Evolutionary conservation across 92 coral and sea anemone species (phyloP), one percentile per base, ranked within the genome.

Genomic region (Umimayanthus chanpuru): DNA sequence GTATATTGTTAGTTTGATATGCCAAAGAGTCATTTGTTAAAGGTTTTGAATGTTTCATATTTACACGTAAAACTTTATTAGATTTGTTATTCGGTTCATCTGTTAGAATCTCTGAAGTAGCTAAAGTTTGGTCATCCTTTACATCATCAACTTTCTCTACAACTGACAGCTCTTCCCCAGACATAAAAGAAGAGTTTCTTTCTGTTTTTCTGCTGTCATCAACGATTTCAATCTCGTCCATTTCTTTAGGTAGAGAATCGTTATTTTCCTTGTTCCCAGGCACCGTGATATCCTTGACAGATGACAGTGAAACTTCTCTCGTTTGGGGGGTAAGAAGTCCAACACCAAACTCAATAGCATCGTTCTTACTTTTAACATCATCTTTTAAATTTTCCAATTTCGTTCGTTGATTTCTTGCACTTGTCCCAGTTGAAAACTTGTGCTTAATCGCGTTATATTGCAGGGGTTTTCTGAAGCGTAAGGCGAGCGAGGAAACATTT

Each of bases 91-190:
- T 47, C 70, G n/a, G 6, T 29, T 49, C 73, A 47, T 68, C 74
- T 44, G 79, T 71, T 7, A 71, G 56, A 67, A 29, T 47, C 38
- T 70, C 78, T 8, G 39, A 43, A 26, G 78, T 26, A 0, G 43
- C n/a, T 16, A 44, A 4, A 32, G 43, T 47, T 26, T 68, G 47
- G 26, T 26, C 78, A 83, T 83, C 87, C n/a, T 44, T 30, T 4
- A 76, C 66, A 43, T 83, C 87, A 71, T 83, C 87, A 70, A 70
- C 74, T 32, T 83, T 16, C 49, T 83, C 87, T 9, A 70, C 61
- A 40, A 83, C 39, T n/a, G 87, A 68, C 66, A 83, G 55, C 44
- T 71, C 66, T 15, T 72, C 77, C 65, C 65, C 87, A 70, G 77
- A 26, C 55, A 28, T 21, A 28, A 71, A 72, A 44, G 87, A 70